These are phyloP conservation scores for Orientallactaga sibirica DNA, from an alignment of 2,797 vertebrate genomes.

Conservation along the genomic window DNA sequence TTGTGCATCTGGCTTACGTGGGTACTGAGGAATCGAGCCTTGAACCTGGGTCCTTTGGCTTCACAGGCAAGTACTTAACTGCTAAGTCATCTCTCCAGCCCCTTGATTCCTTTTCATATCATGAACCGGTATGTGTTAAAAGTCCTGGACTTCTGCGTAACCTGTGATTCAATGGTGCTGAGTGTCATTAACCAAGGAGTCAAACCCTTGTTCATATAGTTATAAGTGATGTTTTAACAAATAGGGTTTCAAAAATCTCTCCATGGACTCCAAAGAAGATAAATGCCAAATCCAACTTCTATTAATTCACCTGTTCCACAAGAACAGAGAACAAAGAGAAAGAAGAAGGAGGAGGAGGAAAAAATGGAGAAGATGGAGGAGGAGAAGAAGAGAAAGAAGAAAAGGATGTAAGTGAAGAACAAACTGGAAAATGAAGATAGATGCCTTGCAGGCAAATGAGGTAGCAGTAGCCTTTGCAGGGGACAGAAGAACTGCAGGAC, in stretches of 20 bases:
- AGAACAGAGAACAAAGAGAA: neutral
- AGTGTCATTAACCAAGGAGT: conserved; percentile 63
- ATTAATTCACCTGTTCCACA: neutral
- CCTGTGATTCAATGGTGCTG: neutral
- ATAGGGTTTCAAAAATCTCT: conserved; percentile 74
- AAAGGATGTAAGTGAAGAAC: neutral
- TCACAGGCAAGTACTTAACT: too few relatives aligned
- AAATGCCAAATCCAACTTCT: neutral
- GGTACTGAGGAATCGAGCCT: too few relatives aligned
- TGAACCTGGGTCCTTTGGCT: too few relatives aligned
- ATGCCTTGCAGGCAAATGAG: neutral
- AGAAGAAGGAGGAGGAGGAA: neutral
- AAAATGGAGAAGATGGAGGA: neutral
- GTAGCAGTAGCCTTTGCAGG: neutral
- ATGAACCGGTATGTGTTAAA: neutral
- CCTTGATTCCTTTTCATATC: neutral
- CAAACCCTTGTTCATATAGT: conserved; percentile 71
- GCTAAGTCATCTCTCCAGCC: too few relatives aligned
- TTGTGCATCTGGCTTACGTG: too few relatives aligned
- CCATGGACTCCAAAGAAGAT: conserved; percentile 47
- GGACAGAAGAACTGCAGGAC: neutral
- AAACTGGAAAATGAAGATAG: neutral
- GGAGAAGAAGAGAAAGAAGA: neutral
- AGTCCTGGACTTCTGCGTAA: neutral
- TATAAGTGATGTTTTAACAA: neutral